Evolutionary conservation across 2,888 invertebrate species (phyloP).

Genomic region (Caenorhabditis imperialis): DNA sequence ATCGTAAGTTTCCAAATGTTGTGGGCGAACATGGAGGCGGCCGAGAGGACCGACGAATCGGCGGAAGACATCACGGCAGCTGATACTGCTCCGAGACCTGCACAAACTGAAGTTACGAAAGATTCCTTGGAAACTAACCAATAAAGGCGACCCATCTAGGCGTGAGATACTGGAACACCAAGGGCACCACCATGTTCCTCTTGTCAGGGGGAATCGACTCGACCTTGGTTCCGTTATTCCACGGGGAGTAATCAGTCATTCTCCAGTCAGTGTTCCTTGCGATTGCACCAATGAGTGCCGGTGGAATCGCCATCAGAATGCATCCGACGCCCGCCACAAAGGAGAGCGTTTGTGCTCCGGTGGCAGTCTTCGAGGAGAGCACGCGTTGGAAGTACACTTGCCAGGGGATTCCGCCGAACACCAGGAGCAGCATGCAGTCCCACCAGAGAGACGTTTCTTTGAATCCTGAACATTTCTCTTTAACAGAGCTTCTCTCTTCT

Average conservation of each 20-base stretch:
- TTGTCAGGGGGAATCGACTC: constrained; percentile 80
- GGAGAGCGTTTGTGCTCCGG: constrained; percentile 91
- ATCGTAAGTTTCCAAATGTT: constrained; percentile 98
- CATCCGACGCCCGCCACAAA: constrained; percentile 96
- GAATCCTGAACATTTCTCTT: constrained; percentile 30
- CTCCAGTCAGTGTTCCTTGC: constrained; percentile 96
- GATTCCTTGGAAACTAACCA: constrained; percentile 80
- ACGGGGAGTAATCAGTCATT: constrained; percentile 85
- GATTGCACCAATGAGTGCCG: constrained; percentile 95
- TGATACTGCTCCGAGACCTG: constrained; percentile 91
- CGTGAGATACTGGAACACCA: constrained; percentile 93
- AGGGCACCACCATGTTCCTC: constrained; percentile 94
- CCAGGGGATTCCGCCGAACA: constrained; percentile 98
- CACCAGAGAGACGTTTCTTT: constrained; percentile 83
- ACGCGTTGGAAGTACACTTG: constrained; percentile 99
- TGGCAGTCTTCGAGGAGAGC: constrained; percentile 93
- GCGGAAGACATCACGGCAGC: constrained; percentile 99
- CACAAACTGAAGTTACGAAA: constrained; percentile 6
- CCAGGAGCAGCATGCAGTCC: constrained; percentile 89
- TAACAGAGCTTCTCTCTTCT: constrained; percentile 28
- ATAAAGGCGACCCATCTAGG: constrained; percentile 96
- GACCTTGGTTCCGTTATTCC: constrained; percentile 76
- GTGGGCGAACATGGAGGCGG: constrained; percentile 98
- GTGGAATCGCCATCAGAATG: constrained; percentile 95
- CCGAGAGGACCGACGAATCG: constrained; percentile 96